Percentiles rank a stretch among this genome's conserved stretches.
Evolutionary conservation across 2,888 invertebrate species (phyloP).

Genomic region (Volucella zonaria): DNA sequence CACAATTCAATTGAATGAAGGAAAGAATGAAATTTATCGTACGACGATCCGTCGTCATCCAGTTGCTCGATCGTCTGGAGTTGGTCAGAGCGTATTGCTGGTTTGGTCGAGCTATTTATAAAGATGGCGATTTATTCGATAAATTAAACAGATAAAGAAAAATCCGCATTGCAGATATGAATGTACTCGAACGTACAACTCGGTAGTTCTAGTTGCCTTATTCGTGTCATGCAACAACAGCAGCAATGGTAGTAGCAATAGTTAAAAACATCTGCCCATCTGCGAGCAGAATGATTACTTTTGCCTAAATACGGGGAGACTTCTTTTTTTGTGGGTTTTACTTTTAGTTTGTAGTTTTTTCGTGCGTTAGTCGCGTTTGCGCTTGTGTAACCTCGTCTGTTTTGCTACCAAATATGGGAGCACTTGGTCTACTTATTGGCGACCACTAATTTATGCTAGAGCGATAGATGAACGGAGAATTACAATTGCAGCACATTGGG

Average conservation of each 20-base stretch:
- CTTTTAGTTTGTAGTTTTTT: slow-evolving; percentile 75
- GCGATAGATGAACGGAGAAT: slow-evolving; percentile 14
- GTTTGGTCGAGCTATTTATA: slow-evolving; percentile 67
- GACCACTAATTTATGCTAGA: slow-evolving; percentile 43
- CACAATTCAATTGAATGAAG: background rate
- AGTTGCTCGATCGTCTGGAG: slow-evolving; percentile 52
- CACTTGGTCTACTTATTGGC: slow-evolving; percentile 50
- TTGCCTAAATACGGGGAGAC: slow-evolving; percentile 64
- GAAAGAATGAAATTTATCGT: slow-evolving; percentile 1
- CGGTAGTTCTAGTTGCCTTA: slow-evolving; percentile 65
- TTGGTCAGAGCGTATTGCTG: slow-evolving; percentile 41
- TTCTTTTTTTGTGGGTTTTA: slow-evolving; percentile 75
- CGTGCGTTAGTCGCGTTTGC: slow-evolving; percentile 21
- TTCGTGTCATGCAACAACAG: slow-evolving; percentile 32
- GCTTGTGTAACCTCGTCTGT: slow-evolving; percentile 68
- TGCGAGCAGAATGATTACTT: slow-evolving; percentile 67
- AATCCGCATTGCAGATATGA: slow-evolving; percentile 53
- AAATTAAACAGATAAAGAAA: slow-evolving; percentile 61
- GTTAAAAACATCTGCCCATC: slow-evolving; percentile 50
- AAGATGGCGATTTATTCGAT: slow-evolving; percentile 49
- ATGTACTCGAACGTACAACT: slow-evolving; percentile 16
- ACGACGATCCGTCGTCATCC: slow-evolving; percentile 1
- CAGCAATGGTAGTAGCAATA: background rate
- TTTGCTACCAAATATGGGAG: slow-evolving; percentile 64
- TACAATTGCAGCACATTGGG: slow-evolving; percentile 6